These are phyloP conservation scores for Tauraco erythrolophus DNA, from an alignment of 2,113 vertebrate genomes.

Conservation along the genomic window DNA sequence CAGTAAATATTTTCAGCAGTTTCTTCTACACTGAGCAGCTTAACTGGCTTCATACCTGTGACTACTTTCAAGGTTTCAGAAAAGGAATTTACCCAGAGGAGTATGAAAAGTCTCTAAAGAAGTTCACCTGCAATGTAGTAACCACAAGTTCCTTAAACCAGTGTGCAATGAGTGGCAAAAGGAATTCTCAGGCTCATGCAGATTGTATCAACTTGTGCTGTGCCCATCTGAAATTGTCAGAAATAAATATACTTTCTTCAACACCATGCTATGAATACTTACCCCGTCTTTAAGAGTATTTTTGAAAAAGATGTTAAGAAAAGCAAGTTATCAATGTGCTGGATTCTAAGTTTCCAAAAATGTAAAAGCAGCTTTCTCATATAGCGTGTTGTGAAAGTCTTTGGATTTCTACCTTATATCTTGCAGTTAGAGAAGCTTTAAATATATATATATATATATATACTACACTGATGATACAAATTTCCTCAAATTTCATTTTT, in stretches of 20 bases:
- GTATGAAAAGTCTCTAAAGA: background rate
- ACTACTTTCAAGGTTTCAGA: background rate
- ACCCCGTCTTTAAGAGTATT: background rate
- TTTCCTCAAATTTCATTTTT: background rate
- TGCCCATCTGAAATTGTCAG: background rate
- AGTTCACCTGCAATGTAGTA: background rate
- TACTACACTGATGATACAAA: background rate
- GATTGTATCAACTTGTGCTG: background rate
- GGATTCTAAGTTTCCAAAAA: background rate
- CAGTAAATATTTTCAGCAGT: background rate
- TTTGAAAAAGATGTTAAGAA: background rate
- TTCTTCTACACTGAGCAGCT: background rate
- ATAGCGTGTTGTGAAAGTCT: background rate
- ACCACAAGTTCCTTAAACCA: background rate
- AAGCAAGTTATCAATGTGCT: background rate
- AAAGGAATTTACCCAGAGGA: background rate
- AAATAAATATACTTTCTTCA: background rate
- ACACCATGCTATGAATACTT: background rate
- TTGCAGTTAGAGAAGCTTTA: background rate
- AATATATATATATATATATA: too few species aligned
- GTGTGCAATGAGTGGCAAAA: background rate
- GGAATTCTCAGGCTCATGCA: background rate
- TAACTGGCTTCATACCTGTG: background rate
- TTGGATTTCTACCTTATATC: background rate
- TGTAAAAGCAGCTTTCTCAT: background rate